Conservation (phyloP, 2,797 vertebrate genomes). For the Lepilemur ruficaudatus region DNA sequence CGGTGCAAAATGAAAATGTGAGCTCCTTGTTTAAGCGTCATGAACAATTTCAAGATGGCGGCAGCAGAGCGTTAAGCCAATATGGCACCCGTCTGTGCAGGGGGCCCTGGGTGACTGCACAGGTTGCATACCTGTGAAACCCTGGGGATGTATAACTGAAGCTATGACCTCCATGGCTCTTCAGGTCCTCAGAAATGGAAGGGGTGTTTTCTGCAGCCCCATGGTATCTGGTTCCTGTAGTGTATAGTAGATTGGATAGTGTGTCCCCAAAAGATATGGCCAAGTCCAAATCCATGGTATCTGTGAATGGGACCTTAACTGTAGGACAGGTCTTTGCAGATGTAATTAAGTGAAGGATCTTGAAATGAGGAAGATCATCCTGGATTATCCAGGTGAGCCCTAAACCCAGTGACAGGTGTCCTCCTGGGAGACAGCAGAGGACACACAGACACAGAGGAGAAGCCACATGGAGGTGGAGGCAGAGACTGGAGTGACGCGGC, state of each 20-base stretch:
- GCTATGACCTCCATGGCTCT: not conserved
- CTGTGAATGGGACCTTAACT: not conserved
- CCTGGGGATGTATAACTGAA: not conserved
- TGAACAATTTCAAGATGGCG: not conserved
- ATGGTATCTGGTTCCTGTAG: not conserved
- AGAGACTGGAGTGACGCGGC: not conserved
- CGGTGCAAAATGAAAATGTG: not conserved
- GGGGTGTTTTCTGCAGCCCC: no score
- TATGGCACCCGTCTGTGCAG: not conserved
- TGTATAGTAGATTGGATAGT: not conserved
- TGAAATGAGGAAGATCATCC: not conserved
- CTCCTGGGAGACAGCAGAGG: not conserved
- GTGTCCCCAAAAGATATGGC: not conserved
- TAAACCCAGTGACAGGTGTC: not conserved
- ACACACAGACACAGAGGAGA: not conserved
- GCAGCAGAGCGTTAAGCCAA: not conserved
- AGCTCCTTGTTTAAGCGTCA: not conserved
- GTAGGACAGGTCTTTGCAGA: not conserved
- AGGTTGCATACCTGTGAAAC: not conserved
- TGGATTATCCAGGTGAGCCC: not conserved
- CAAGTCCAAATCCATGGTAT: not conserved
- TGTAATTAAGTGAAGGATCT: not conserved
- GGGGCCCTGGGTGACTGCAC: not conserved
- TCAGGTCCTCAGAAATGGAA: not conserved
- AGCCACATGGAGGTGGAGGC: rapidly evolving